Conservation (phyloP, 2,888 invertebrate species). For the Troides helena region DNA sequence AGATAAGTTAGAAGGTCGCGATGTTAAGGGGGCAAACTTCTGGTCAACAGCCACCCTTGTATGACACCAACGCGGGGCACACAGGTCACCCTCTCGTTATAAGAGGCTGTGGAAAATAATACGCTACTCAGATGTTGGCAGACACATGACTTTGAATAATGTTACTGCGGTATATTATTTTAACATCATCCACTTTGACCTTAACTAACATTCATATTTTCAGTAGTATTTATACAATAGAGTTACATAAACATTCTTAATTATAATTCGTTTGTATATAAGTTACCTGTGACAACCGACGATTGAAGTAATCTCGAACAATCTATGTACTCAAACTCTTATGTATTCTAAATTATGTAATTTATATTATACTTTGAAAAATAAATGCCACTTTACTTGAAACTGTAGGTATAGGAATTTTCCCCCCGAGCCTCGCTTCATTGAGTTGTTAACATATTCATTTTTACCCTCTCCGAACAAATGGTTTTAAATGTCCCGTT, state of each 20-base stretch:
- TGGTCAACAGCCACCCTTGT: constrained; percentile 16
- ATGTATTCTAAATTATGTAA: neutral
- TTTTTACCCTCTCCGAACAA: constrained; percentile 1
- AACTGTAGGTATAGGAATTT: neutral
- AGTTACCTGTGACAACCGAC: no score
- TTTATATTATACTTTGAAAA: neutral
- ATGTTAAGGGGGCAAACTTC: constrained; percentile 20
- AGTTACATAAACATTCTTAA: no score
- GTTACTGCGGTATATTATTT: neutral
- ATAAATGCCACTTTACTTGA: neutral
- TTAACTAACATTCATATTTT: neutral
- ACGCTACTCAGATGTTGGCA: constrained; percentile 3
- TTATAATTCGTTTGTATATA: neutral
- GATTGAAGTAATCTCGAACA: no score
- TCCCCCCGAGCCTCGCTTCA: neutral
- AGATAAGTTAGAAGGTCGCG: constrained; percentile 9
- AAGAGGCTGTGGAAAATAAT: constrained; percentile 10
- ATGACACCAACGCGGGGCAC: constrained; percentile 9
- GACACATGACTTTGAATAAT: constrained; percentile 10
- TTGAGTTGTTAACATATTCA: constrained; percentile 13
- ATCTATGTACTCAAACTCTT: no score
- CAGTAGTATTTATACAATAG: neutral
- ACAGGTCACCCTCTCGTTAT: constrained; percentile 21
- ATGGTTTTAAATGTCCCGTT: constrained; percentile 5
- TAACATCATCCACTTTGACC: neutral